Conservation (phyloP, 1,140 invertebrate species). For the Chlorops oryzae region DNA sequence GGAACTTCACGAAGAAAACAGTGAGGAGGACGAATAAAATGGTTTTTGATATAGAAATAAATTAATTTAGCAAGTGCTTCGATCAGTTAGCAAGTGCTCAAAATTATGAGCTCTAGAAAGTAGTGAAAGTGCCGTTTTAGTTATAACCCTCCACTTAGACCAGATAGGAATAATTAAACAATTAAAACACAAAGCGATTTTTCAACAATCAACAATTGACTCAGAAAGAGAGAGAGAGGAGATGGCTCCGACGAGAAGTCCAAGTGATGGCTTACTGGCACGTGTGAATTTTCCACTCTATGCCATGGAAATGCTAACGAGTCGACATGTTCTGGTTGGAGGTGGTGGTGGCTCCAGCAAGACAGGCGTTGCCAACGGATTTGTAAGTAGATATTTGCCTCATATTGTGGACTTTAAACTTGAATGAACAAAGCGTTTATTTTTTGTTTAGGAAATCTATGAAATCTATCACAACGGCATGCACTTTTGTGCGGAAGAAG, state of each 20-base stretch:
- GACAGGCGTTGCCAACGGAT: constrained; percentile 92
- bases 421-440: too few species aligned
- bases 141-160: too few species aligned
- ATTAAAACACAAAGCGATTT: too few species aligned
- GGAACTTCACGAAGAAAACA: too few species aligned
- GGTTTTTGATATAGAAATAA: too few species aligned
- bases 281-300: constrained; percentile 91
- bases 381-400: constrained; percentile 79
- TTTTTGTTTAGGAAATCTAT: constrained; percentile 74
- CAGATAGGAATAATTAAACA: too few species aligned
- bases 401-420: too few species aligned
- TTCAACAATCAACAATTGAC: not conserved
- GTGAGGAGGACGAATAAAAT: too few species aligned
- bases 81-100: too few species aligned
- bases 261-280: constrained; percentile 65
- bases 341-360: constrained; percentile 92
- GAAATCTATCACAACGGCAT: constrained; percentile 77
- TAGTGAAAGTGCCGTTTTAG: too few species aligned
- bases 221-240: constrained; percentile 6
- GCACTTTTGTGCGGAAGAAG: constrained; percentile 75
- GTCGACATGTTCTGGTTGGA: constrained; percentile 86
- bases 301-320: constrained; percentile 80
- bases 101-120: too few species aligned
- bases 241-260: constrained; percentile 40
- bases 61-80: too few species aligned